Conservation (phyloP, 2,113 vertebrate genomes). For the Etia nguti region DNA sequence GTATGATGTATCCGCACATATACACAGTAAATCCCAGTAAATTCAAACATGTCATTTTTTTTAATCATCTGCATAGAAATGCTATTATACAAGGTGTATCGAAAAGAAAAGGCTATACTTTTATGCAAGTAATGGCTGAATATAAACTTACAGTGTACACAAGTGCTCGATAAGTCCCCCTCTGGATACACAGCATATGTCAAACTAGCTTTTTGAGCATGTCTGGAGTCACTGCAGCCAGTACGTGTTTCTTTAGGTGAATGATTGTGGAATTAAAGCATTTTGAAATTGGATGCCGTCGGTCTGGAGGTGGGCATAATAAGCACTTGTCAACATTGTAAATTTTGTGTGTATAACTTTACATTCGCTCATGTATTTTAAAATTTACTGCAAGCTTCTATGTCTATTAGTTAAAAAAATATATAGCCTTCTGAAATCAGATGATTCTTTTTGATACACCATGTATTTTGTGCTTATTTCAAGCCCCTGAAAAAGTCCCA, state of each 20-base stretch:
- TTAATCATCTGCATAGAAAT: not conserved
- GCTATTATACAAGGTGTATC: not conserved
- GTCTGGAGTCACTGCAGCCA: not conserved
- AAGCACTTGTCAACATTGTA: fast-evolving
- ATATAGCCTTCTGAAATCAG: not conserved
- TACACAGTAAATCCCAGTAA: not conserved
- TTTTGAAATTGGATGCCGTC: not conserved
- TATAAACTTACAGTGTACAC: not conserved
- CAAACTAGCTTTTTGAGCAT: not conserved
- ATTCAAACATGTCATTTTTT: not conserved
- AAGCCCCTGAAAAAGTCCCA: fast-evolving
- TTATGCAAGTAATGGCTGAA: not conserved
- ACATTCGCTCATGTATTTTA: not conserved
- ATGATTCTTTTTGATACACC: not conserved
- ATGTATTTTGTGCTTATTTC: not conserved
- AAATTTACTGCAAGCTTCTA: not conserved
- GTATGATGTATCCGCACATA: fast-evolving
- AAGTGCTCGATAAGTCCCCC: not conserved
- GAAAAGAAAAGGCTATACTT: not conserved
- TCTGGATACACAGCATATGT: not conserved
- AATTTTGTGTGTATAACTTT: fast-evolving
- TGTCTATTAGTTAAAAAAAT: not conserved
- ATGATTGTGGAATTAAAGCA: not conserved
- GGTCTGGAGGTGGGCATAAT: not conserved
- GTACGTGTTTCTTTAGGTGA: not conserved